Percentiles rank a stretch among this genome's conserved stretches.
These are phyloP conservation scores for Drosophila borealis DNA, from an alignment of 2,888 invertebrate genomes.

Conservation along the genomic window DNA sequence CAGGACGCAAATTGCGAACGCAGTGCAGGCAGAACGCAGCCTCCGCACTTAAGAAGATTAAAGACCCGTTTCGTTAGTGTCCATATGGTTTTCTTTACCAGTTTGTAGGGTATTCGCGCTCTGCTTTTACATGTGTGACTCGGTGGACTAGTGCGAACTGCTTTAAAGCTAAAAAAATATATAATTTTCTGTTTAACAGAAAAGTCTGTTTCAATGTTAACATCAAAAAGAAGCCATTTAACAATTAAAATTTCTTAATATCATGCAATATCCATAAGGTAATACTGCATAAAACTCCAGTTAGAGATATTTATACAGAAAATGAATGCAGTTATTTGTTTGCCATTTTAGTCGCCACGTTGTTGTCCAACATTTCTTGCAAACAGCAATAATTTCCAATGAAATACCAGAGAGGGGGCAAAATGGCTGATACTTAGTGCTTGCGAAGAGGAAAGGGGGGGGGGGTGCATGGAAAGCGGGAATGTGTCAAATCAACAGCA, in stretches of 20 bases:
- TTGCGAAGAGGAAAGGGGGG: neutral
- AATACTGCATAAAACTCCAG: too few species aligned
- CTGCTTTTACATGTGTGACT: constrained; percentile 13
- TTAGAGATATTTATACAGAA: neutral
- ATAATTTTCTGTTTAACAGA: too few species aligned
- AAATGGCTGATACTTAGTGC: neutral
- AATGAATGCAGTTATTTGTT: constrained; percentile 12
- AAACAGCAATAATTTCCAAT: constrained; percentile 37
- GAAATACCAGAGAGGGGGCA: constrained; percentile 15
- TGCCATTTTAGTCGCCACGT: neutral
- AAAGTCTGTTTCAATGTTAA: neutral
- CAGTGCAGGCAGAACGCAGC: constrained; percentile 9
- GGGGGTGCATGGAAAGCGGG: neutral
- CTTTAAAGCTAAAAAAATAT: constrained; percentile 13
- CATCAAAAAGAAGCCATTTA: too few species aligned
- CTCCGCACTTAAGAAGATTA: constrained; percentile 72
- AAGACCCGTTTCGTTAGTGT: constrained; percentile 51
- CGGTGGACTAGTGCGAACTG: constrained; percentile 17
- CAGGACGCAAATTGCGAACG: neutral
- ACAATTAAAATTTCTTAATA: too few species aligned
- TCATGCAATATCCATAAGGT: too few species aligned
- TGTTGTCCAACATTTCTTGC: constrained; percentile 1
- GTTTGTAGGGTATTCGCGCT: constrained; percentile 41
- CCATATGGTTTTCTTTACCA: constrained; percentile 27
- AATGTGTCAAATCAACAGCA: constrained; percentile 59